These are phyloP conservation scores for Onychomys arenicola DNA, from an alignment of 2,797 vertebrate species.

Conservation along the genomic window DNA sequence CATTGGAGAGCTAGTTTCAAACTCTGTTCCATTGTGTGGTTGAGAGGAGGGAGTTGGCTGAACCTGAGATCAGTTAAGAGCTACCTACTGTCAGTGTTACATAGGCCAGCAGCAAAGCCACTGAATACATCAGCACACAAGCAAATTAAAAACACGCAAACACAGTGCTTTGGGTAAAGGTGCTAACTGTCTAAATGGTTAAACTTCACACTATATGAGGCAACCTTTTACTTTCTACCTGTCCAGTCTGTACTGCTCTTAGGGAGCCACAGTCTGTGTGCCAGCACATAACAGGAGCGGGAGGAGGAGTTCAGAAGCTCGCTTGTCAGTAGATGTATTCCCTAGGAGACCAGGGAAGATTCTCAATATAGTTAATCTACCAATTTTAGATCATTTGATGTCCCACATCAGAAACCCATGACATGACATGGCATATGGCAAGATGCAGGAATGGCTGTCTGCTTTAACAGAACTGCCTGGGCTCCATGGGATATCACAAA, in stretches of 20 bases:
- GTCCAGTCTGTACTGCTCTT: background rate
- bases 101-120: slow-evolving; percentile 50
- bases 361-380: slow-evolving; percentile 64
- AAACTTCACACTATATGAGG: slow-evolving; percentile 9
- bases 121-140: slow-evolving; percentile 72
- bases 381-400: slow-evolving; percentile 43
- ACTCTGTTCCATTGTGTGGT: background rate
- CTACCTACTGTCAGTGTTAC: slow-evolving; percentile 66
- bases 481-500: slow-evolving; percentile 59
- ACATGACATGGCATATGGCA: slow-evolving; percentile 74
- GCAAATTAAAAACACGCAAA: slow-evolving; percentile 76
- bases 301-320: slow-evolving; percentile 35
- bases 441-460: slow-evolving; percentile 77
- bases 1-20: background rate
- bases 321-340: slow-evolving; percentile 36
- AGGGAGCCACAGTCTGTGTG: background rate
- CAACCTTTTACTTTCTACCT: background rate
- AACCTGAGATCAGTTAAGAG: background rate
- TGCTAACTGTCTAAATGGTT: slow-evolving; percentile 43
- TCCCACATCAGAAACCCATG: slow-evolving; percentile 8
- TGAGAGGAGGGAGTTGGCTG: slow-evolving; percentile 22
- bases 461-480: slow-evolving; percentile 76
- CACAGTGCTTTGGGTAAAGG: slow-evolving; percentile 62
- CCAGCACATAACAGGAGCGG: background rate
- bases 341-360: background rate